Conservation (phyloP, 2,888 invertebrate genomes). For the Drosophila maculinotata region DNA sequence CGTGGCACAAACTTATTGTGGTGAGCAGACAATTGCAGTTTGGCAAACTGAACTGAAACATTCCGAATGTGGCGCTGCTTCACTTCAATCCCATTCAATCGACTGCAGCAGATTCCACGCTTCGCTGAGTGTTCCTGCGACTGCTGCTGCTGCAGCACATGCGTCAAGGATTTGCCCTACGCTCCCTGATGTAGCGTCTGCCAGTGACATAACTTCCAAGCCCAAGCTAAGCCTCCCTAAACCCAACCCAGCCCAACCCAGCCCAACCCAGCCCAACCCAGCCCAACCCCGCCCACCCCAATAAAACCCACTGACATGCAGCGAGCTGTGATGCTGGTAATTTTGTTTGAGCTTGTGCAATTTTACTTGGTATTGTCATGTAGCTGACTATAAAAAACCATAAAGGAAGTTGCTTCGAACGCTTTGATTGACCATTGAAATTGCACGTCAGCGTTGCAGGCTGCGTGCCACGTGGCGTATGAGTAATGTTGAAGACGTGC, state of each 20-base stretch:
- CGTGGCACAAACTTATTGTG: slow-evolving; percentile 59
- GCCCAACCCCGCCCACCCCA: too few relatives aligned
- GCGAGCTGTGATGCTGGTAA: slow-evolving; percentile 52
- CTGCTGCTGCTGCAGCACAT: slow-evolving; percentile 25
- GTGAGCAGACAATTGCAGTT: slow-evolving; percentile 40
- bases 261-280: too few relatives aligned
- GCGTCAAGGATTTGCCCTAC: slow-evolving; percentile 59
- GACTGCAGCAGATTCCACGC: slow-evolving; percentile 34
- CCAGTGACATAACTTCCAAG: slow-evolving; percentile 13
- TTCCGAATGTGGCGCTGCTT: slow-evolving; percentile 49
- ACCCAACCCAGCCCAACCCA: too few relatives aligned
- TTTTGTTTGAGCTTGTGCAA: slow-evolving; percentile 67
- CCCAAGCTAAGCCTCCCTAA: too few relatives aligned
- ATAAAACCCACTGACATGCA: slow-evolving; percentile 12
- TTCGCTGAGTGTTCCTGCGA: slow-evolving; percentile 22
- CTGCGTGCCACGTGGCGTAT: slow-evolving; percentile 62
- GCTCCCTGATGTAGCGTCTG: slow-evolving; percentile 7
- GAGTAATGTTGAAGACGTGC: slow-evolving; percentile 66
- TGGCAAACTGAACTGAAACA: slow-evolving; percentile 33
- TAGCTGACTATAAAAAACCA: slow-evolving; percentile 45
- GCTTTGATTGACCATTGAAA: slow-evolving; percentile 79
- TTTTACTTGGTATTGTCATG: slow-evolving; percentile 69
- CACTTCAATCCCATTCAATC: slow-evolving; percentile 59
- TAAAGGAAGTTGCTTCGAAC: slow-evolving; percentile 51
- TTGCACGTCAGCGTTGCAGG: slow-evolving; percentile 62